A percentile compares a stretch with the other conserved stretches of the same genome.
phyloP scores from a whole-genome alignment of 2,113 vertebrate genomes.

The Hylia prasina region DNA sequence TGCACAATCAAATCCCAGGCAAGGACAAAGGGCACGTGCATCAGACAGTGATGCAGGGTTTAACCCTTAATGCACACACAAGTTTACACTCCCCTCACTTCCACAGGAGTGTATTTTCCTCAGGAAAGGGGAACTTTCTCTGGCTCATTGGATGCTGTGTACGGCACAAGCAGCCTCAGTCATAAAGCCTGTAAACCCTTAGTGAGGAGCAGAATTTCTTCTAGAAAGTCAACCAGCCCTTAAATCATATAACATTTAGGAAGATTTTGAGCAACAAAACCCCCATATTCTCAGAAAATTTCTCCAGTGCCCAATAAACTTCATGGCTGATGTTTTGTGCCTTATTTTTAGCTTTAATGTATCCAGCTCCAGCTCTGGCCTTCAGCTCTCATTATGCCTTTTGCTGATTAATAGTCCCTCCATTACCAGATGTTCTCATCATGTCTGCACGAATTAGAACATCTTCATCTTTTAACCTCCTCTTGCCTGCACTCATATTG shows the following conservation, averaged over 20 bases:
- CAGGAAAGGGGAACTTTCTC: background rate
- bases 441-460: background rate
- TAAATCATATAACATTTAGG: background rate
- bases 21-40: background rate
- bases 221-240: background rate
- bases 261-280: background rate
- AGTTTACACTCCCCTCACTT: background rate
- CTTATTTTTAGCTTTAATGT: background rate
- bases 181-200: background rate
- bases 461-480: constrained; percentile 11
- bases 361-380: background rate
- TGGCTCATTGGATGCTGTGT: background rate
- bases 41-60: background rate
- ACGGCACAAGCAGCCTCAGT: background rate
- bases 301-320: background rate
- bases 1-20: background rate
- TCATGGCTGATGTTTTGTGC: background rate
- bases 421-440: constrained; percentile 10
- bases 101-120: background rate
- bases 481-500: background rate
- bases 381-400: background rate
- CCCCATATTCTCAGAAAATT: background rate
- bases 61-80: background rate
- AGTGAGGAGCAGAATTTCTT: background rate
- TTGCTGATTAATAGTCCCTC: background rate